These are phyloP conservation scores for Pachycephala philippinensis DNA, from an alignment of 2,113 vertebrate genomes.

Conservation along the genomic window DNA sequence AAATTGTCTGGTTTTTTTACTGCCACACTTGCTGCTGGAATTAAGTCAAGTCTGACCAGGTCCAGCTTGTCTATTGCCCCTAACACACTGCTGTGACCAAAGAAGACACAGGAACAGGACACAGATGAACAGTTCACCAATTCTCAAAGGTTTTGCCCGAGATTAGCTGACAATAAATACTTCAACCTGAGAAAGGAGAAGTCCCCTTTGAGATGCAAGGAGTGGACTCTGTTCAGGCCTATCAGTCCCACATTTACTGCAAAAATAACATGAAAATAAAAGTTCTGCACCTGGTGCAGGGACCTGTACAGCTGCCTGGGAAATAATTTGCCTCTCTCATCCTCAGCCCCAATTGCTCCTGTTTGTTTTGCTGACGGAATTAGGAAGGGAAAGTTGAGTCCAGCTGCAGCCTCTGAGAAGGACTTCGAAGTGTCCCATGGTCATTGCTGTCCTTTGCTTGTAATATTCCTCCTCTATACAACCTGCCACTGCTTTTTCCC, in stretches of 20 bases:
- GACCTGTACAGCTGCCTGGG: neutral
- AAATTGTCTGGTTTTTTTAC: neutral
- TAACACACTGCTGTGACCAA: neutral
- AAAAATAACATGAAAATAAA: neutral
- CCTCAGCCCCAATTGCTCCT: neutral
- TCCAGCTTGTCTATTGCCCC: neutral
- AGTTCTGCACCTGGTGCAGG: neutral
- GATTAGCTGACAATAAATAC: neutral
- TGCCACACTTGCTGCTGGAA: neutral
- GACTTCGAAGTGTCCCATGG: neutral
- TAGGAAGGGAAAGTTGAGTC: neutral
- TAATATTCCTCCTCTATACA: neutral
- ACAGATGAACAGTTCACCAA: neutral
- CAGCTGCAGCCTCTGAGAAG: neutral
- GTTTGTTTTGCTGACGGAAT: neutral
- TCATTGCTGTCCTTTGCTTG: neutral
- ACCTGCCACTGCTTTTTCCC: neutral
- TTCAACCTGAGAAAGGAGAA: neutral
- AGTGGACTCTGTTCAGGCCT: neutral
- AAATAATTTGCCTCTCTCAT: neutral
- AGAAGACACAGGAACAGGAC: neutral
- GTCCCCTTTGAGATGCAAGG: neutral
- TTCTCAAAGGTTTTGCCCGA: neutral
- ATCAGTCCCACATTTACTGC: neutral
- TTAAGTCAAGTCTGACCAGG: neutral